Conservation (phyloP, 2,888 invertebrate species). For the Sesia apiformis region DNA sequence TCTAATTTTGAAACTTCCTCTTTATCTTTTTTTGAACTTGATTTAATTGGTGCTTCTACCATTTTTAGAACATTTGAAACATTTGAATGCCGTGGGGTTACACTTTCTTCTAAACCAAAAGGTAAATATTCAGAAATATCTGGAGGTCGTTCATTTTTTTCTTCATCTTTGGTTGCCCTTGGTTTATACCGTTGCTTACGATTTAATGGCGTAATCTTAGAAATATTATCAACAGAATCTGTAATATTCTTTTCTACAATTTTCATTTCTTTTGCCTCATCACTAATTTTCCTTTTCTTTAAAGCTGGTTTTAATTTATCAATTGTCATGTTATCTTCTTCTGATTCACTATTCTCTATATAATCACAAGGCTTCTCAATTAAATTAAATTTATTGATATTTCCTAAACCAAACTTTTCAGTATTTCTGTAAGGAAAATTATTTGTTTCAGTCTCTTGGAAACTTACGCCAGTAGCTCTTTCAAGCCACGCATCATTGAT, state of each 20-base stretch:
- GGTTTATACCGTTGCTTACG: constrained; percentile 2
- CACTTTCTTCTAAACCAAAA: constrained; percentile 49
- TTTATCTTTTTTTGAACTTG: constrained; percentile 2
- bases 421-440: constrained; percentile 3
- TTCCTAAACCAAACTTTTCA: constrained; percentile 51
- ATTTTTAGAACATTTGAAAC: constrained; percentile 30
- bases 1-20: neutral
- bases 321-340: constrained; percentile 60
- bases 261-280: constrained; percentile 1
- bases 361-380: constrained; percentile 58
- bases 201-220: neutral
- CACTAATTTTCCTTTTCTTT: constrained; percentile 63
- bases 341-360: constrained; percentile 84
- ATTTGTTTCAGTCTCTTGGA: constrained; percentile 16
- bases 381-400: constrained; percentile 21
- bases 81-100: constrained; percentile 43
- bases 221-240: neutral
- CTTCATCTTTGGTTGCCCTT: constrained; percentile 12
- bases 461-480: constrained; percentile 55
- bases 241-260: neutral
- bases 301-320: constrained; percentile 71
- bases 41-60: constrained; percentile 10
- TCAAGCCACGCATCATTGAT: constrained; percentile 59
- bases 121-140: constrained; percentile 58
- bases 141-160: constrained; percentile 43